Conservation (phyloP, 2,113 vertebrate species). For the Gymnorhina tibicen region DNA sequence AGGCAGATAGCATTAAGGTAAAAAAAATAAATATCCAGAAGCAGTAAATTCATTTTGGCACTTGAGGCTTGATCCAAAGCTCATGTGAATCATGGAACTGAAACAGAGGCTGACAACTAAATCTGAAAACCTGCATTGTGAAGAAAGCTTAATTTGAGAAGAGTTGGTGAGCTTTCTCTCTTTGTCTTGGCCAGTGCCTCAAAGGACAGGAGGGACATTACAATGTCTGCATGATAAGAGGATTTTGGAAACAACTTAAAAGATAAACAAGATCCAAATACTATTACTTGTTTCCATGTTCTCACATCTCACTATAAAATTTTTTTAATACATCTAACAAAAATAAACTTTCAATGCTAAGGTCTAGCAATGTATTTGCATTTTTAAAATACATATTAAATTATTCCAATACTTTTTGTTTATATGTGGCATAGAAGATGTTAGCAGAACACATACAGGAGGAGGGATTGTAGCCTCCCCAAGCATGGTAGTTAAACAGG, state of each 20-base stretch:
- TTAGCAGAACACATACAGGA: constrained; percentile 2
- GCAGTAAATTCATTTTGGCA: not conserved
- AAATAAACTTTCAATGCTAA: not conserved
- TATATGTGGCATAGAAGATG: not conserved
- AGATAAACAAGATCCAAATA: not conserved
- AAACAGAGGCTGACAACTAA: not conserved
- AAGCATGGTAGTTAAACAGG: not conserved
- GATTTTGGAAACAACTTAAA: not conserved
- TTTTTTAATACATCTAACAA: not conserved
- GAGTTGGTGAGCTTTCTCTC: not conserved
- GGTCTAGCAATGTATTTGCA: constrained; percentile 1
- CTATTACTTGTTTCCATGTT: not conserved
- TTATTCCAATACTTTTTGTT: constrained; percentile 22
- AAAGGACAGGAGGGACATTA: not conserved
- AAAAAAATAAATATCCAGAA: not conserved
- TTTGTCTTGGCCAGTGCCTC: not conserved
- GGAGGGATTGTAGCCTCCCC: not conserved
- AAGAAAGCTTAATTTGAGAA: not conserved
- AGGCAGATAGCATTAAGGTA: not conserved
- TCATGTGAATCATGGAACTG: not conserved
- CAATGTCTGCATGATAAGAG: not conserved
- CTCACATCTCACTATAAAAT: not conserved
- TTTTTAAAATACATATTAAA: not conserved
- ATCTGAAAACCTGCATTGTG: not conserved
- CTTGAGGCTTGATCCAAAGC: not conserved